Percentiles rank a stretch among this genome's conserved stretches.
Evolutionary conservation across 1,140 invertebrate genomes (phyloP).

Genomic region (Aplysia californica): DNA sequence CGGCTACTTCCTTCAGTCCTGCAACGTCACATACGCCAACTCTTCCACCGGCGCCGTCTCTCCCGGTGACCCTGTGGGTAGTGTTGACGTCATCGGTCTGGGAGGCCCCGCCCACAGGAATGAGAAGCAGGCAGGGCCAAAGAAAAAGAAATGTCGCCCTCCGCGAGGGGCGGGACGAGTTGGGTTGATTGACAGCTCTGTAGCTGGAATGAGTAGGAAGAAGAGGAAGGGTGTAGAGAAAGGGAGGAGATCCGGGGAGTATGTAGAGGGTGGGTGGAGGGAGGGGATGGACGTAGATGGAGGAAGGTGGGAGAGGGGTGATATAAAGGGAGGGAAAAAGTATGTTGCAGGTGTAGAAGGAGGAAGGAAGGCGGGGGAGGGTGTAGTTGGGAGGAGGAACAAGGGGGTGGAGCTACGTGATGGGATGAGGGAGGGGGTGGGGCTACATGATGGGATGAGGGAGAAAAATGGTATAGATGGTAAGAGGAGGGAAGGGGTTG

Average conservation of each 20-base stretch:
- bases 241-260: not conserved
- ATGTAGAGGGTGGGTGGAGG: too few relatives aligned
- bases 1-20: slow-evolving; percentile 41
- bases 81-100: not conserved
- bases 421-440: not conserved
- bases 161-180: not conserved
- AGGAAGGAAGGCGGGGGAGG: not conserved
- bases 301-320: not conserved
- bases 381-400: not conserved
- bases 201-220: not conserved
- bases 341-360: not conserved
- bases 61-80: not conserved
- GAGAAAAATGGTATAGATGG: slow-evolving; percentile 15
- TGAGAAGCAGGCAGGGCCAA: not conserved
- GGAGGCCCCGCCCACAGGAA: not conserved
- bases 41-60: not conserved
- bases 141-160: not conserved
- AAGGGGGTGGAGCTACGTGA: not conserved
- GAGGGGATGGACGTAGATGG: not conserved
- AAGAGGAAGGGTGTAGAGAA: not conserved
- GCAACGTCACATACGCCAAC: slow-evolving; percentile 39
- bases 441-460: not conserved
- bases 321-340: not conserved
- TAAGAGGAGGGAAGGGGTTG: not conserved
- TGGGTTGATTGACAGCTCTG: not conserved